Evolutionary conservation across 2,113 vertebrate species (phyloP).

Genomic region (Gasterosteus aculeatus): DNA sequence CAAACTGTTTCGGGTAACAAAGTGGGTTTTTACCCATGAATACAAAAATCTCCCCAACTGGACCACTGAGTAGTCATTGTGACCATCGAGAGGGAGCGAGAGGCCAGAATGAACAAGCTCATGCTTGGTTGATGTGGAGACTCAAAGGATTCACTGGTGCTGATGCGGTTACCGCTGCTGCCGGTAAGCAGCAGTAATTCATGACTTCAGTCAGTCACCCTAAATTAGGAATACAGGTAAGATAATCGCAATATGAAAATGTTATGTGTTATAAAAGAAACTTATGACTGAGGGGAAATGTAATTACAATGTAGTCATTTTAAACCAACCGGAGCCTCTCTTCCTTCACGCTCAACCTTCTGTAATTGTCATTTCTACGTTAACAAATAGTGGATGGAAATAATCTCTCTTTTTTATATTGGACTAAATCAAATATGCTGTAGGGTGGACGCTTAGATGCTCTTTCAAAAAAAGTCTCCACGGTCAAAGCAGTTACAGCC

Average conservation of each 20-base stretch:
- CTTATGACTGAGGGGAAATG: constrained; percentile 17
- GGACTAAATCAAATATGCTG: constrained; percentile 40
- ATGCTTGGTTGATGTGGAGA: constrained; percentile 12
- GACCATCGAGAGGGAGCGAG: constrained; percentile 34
- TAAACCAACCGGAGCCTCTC: not conserved
- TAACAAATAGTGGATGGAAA: constrained; percentile 23
- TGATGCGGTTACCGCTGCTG: constrained; percentile 7
- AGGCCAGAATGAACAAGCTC: constrained; percentile 31
- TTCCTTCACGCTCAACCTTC: constrained; percentile 32
- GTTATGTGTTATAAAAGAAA: not conserved
- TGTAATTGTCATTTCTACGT: constrained; percentile 44
- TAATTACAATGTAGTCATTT: constrained; percentile 42
- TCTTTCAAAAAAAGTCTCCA: constrained; percentile 1
- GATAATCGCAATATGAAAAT: not conserved
- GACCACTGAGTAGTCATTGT: constrained; percentile 47
- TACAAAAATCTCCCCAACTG: constrained; percentile 24
- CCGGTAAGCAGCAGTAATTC: constrained; percentile 18
- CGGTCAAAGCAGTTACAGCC: constrained; percentile 6
- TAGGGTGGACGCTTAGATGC: not conserved
- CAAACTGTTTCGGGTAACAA: constrained; percentile 30
- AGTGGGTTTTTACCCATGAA: constrained; percentile 6
- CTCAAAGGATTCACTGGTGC: not conserved
- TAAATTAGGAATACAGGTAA: constrained; percentile 2
- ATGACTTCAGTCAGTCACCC: constrained; percentile 4
- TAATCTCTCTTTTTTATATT: constrained; percentile 56